Conservation (phyloP, 2,888 invertebrate species). For the Bombylius discolor region DNA sequence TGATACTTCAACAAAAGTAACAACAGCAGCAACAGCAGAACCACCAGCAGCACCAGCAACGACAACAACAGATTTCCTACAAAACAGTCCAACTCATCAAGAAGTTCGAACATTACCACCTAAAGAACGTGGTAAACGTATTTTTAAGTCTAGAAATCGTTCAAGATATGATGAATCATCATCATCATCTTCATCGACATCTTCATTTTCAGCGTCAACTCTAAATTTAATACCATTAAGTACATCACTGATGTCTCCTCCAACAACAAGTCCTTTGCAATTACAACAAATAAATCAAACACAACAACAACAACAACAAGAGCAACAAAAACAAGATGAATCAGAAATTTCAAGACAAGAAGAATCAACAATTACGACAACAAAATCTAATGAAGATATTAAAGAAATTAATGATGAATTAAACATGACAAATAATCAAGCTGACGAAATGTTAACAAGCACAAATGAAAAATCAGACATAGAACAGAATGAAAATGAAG, state of each 20-base stretch:
- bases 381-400: no score
- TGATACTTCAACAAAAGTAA: neutral
- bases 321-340: no score
- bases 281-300: neutral
- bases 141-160: slow-evolving; percentile 33
- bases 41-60: slow-evolving; percentile 32
- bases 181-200: slow-evolving; percentile 2
- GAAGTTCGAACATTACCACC: slow-evolving; percentile 29
- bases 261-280: neutral
- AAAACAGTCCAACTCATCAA: neutral
- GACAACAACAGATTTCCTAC: neutral
- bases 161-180: slow-evolving; percentile 16
- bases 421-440: no score
- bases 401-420: no score
- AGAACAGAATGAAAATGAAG: neutral
- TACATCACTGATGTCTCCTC: neutral
- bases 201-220: neutral
- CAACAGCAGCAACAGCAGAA: neutral
- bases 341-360: no score
- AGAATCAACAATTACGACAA: no score
- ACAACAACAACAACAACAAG: neutral
- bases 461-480: neutral
- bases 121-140: slow-evolving; percentile 34
- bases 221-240: neutral
- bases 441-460: neutral